Conservation (phyloP, 1,140 invertebrate species). For the Drosophila navojoa region DNA sequence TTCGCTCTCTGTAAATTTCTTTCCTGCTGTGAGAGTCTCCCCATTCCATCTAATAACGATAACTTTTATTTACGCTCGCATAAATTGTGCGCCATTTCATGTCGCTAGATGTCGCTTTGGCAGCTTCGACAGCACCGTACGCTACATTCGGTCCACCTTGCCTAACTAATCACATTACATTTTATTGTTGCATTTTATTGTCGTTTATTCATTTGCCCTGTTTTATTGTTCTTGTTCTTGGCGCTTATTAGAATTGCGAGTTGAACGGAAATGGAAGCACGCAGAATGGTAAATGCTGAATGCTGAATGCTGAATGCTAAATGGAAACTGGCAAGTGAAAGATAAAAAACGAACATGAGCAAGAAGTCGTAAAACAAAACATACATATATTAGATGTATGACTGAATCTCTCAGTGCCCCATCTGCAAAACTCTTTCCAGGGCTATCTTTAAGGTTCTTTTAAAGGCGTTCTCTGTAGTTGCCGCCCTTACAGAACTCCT, state of each 20-base stretch:
- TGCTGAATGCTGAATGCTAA: slow-evolving; percentile 5
- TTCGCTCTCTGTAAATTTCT: no score
- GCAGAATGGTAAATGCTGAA: not conserved
- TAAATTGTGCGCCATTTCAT: no score
- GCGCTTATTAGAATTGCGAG: slow-evolving; percentile 35
- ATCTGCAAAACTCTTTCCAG: no score
- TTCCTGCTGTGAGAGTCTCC: no score
- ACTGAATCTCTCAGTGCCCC: not conserved
- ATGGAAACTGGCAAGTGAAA: not conserved
- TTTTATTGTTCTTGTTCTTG: slow-evolving; percentile 1
- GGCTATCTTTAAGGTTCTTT: no score
- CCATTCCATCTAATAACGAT: no score
- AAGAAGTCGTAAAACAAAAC: not conserved
- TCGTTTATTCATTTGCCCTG: not conserved
- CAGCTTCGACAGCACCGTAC: no score
- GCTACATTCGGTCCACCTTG: no score
- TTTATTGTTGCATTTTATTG: slow-evolving; percentile 5
- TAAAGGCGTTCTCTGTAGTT: no score
- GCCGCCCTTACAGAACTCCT: no score
- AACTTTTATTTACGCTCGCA: no score
- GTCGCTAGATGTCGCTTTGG: no score
- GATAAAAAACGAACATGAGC: not conserved
- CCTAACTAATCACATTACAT: slow-evolving; percentile 1
- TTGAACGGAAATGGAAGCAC: slow-evolving; percentile 17
- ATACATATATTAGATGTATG: not conserved